phyloP scores from a whole-genome alignment of 2,113 vertebrate species.

The Chelonoidis abingdonii region DNA sequence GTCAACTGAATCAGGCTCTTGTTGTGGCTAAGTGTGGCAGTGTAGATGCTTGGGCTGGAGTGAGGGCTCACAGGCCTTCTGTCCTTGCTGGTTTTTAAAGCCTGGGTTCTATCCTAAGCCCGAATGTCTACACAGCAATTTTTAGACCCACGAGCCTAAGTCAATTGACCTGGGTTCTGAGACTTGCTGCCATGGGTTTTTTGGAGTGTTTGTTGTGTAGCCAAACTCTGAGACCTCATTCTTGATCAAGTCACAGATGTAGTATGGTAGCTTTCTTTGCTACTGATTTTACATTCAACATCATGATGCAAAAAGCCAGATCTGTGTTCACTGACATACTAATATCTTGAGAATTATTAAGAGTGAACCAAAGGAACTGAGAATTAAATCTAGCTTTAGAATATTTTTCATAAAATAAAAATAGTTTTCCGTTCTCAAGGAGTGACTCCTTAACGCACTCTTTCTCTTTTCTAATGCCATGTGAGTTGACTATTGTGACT shows the following conservation, averaged over 20 bases:
- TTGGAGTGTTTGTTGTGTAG: too few relatives aligned
- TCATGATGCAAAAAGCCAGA: background rate
- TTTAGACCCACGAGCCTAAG: too few relatives aligned
- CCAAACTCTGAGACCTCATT: background rate
- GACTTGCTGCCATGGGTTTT: too few relatives aligned
- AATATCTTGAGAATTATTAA: background rate
- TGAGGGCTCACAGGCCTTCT: background rate
- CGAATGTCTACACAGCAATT: too few relatives aligned
- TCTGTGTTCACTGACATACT: background rate
- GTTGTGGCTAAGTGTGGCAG: background rate
- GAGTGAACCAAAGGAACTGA: too few relatives aligned
- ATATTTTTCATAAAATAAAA: slow-evolving; percentile 50
- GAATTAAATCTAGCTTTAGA: background rate
- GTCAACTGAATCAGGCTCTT: background rate
- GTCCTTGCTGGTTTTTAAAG: background rate
- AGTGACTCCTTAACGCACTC: slow-evolving; percentile 12
- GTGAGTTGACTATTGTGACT: background rate
- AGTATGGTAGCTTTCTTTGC: background rate
- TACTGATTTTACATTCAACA: background rate
- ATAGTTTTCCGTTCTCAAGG: slow-evolving; percentile 26
- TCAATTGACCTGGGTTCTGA: too few relatives aligned
- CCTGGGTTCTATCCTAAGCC: too few relatives aligned
- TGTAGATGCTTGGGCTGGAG: background rate
- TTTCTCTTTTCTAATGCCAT: slow-evolving; percentile 6
- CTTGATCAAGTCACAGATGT: background rate